Base-by-base conservation (phyloP, 1,140 invertebrate genomes). In the Acromyrmex echinatior region DNA sequence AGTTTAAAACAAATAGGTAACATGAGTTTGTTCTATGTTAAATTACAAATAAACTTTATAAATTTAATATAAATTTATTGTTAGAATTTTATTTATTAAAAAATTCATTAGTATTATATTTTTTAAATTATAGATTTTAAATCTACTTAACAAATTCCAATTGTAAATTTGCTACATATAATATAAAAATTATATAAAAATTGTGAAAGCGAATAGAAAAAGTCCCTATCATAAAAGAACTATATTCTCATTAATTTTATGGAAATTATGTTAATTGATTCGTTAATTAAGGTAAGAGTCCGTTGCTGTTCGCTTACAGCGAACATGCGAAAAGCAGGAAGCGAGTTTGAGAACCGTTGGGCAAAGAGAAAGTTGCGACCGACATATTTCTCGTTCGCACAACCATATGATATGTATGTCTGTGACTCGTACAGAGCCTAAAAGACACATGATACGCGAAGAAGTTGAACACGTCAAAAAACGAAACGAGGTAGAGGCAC, bases 361-460 rank as follows among this genome's bases (percentile, higher is more conserved):
- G 45, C 91, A 78, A 93, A 94, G 94, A 94, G 94, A 95, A 95
- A 94, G 94, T 94, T 92, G 92, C 93, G 94, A 94, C 94, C 94
- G 94, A 95, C 93, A 95, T 95, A 94, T 95, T 95, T 94, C 90
- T 92, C 93, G 92, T 93, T 91, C 92, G 92, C 91, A 87, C 88
- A 86, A 92, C 78, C 90, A 68, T 85, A 84, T 82, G 86, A 74
- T 58, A 74, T 91, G 49, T 81, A 62, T 76, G 73, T 65, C 35
- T 62, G 53, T 49, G 18, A 51, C 16, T 79, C 45, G 60, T 87
- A 53, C 5, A 31, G 74, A 86, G 58, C 70, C 68, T 77, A 76
- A 78, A 89, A 86, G 90, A 89, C 82, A 68, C 62, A 60, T 70
- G 84, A 58, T 9, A 39, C 56, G 56, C n/a, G 31, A 35, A 53